Evolutionary conservation across 2,113 vertebrate species (phyloP).

Genomic region (Neogale vison): DNA sequence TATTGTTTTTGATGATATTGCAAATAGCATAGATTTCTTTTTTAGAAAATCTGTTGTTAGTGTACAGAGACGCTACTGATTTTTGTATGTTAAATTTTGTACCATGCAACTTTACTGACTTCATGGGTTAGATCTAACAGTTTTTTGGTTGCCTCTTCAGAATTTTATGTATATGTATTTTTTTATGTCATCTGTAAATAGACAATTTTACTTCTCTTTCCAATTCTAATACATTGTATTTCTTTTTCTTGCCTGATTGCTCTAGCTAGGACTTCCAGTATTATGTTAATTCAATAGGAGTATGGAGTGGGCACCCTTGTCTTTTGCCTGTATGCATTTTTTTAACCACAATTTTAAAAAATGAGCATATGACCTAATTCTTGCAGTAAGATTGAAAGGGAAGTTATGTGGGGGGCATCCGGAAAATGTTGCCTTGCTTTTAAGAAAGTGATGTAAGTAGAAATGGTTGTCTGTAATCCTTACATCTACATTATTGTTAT

Average conservation of each 20-base stretch:
- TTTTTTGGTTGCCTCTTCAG: not conserved
- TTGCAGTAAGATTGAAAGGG: not conserved
- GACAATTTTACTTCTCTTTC: not conserved
- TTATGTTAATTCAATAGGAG: not conserved
- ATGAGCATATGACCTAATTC: not conserved
- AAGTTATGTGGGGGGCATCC: not conserved
- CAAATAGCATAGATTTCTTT: not conserved
- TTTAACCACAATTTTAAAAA: not conserved
- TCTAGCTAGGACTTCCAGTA: not conserved
- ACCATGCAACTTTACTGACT: not conserved
- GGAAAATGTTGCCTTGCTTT: not conserved
- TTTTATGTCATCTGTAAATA: not conserved
- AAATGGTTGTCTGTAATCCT: not conserved
- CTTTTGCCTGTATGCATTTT: not conserved
- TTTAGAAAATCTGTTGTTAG: not conserved
- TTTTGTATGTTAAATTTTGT: not conserved
- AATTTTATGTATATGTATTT: not conserved
- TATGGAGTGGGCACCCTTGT: not conserved
- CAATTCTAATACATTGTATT: not conserved
- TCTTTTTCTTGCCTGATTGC: not conserved
- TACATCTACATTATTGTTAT: not conserved
- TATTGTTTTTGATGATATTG: not conserved
- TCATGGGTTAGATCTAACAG: not conserved
- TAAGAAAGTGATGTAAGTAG: not conserved
- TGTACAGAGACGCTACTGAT: not conserved